Base-by-base conservation (phyloP, 2,888 invertebrate genomes). In the Leucozona laternaria region DNA sequence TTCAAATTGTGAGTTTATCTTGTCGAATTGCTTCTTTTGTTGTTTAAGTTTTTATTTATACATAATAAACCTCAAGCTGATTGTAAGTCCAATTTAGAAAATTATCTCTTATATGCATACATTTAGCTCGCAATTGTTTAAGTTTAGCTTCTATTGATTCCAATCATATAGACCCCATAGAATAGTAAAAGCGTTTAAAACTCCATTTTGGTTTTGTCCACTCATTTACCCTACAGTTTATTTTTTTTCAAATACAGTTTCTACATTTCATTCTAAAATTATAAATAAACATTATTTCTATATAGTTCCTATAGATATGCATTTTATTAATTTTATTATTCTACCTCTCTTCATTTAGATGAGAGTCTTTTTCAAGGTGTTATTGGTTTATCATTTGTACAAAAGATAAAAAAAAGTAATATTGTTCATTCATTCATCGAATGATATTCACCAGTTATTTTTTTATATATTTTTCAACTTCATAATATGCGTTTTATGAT, bases 321-420 rank as follows among this genome's bases (percentile, higher is more conserved):
- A 76, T 66, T 40, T 20, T 22, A 17, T n/a, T 20, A 22, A 40
- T 34, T 70, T 31, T 28, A 25, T 37, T 62, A n/a, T 60, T 40
- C 7, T 7, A 43, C 22, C 7, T 50, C 25, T 17, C 17, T 5
- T 45, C 62, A 45, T 37, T n/a, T 62, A 53, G 20, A 43, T 11
- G 62, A 45, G 62, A 43, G 34, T 15, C 13, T 17, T 43, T 31
- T 17, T 22, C 11, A 28, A 76, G 73, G 75, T 48, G 53, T 53
- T 53, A 70, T 80, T 34, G 60, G 68, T 70, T 73, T 55, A 53
- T 75, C 72, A 79, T 79, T 79, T 62, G 55, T 79, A 68, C 37
- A 76, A 72, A n/a, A n/a, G n/a, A n/a, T n/a, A n/a, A n/a, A 43
- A 71, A 45, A 2, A 48, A 53, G 53, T 55, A 66, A 75, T 25